Evolutionary conservation across 2,113 vertebrate genomes (phyloP), one percentile per base, ranked within the genome.

Genomic region (Thalassarche chlororhynchos): DNA sequence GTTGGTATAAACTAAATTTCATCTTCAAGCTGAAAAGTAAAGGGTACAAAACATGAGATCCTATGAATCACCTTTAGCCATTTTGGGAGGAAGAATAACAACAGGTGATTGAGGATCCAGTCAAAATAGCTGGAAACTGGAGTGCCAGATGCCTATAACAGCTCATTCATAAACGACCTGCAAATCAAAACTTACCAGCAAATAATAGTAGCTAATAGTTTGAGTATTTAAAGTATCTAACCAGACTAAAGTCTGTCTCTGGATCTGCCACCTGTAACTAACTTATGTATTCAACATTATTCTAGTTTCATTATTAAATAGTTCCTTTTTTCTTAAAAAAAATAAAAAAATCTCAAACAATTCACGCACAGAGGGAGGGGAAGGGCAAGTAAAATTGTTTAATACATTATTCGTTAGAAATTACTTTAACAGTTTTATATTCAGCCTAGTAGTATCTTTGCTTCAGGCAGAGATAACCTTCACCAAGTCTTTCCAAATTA

Each of bases 381-480:
- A 11, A 71, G 7, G 10, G 21, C 9, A 44, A 62, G 14, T 26
- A 49, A 77, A 69, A 64, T 21, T 69, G 16, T 78, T 80, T 61
- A 85, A 85, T 65, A 55, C 19, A 32, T 74, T 51, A 79, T 90
- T 90, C 70, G 79, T 82, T 51, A 70, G 49, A 92, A 65, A 65
- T 92, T 85, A 78, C 34, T 94, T 40, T 19, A 66, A 74, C 40
- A 85, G 78, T 26, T 90, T 74, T 70, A 28, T 34, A 83, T 52
- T 78, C 81, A 88, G 57, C 52, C 80, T 55, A 54, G 76, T 54
- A 51, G 61, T 31, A 74, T 49, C 65, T 74, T 58, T 75, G 66
- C 96, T 93, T 26, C 52, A 76, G 79, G 92, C 84, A 80, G 76
- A 86, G 86, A 83, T 70, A 93, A 91, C 87, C 90, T 91, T 93